These are phyloP conservation scores for Mus spretus DNA, from an alignment of 2,797 vertebrate genomes.

Conservation along the genomic window DNA sequence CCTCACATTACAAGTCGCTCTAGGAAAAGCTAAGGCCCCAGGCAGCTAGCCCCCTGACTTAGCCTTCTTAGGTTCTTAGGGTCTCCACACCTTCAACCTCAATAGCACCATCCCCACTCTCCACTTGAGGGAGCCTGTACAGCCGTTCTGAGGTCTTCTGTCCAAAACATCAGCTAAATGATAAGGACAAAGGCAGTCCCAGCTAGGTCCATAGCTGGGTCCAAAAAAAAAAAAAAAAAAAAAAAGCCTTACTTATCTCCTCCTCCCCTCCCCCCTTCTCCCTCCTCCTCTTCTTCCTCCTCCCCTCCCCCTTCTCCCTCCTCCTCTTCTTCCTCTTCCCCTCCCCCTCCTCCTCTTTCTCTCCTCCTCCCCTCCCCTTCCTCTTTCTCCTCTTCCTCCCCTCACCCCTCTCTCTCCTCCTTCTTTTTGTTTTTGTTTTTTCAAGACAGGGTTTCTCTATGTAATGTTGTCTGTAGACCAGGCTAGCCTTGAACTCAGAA, in stretches of 20 bases:
- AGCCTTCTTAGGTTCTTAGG: too few species aligned
- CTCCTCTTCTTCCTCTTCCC: neutral
- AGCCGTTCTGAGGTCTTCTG: neutral
- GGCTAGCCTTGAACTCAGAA: neutral
- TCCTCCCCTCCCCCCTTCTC: neutral
- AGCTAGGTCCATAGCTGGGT: neutral
- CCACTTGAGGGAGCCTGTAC: neutral
- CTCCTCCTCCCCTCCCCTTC: too few species aligned
- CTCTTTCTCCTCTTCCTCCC: neutral
- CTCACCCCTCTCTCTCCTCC: fast-evolving
- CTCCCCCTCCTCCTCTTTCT: too few species aligned
- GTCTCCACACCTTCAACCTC: neutral
- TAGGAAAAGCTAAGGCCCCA: fast-evolving
- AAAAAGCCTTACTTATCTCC: neutral
- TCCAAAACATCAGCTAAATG: neutral
- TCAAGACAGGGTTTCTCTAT: neutral
- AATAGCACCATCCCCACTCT: fast-evolving
- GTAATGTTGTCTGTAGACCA: neutral
- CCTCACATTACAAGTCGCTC: fast-evolving
- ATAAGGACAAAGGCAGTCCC: neutral
- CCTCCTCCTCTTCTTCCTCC: neutral
- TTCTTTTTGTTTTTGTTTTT: neutral
- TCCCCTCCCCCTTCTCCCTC: neutral
- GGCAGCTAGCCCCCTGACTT: neutral
- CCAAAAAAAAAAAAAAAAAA: too few species aligned